These are phyloP conservation scores for Lepidurus apus DNA, from an alignment of 1,140 invertebrate genomes.

Conservation along the genomic window DNA sequence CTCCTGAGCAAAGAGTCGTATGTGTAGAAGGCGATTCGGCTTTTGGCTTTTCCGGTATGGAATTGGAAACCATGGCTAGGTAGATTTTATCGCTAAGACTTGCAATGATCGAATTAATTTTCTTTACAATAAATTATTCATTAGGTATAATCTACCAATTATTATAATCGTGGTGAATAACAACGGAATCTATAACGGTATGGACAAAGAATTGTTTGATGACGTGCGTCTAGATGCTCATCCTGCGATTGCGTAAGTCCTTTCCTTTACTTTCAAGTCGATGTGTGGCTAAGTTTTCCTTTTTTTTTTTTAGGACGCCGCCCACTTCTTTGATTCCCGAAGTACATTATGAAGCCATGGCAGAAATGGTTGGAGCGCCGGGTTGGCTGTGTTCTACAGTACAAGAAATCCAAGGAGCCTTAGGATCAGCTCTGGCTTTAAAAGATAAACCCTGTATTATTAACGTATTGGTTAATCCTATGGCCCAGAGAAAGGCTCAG, in stretches of 20 bases:
- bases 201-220: constrained; percentile 67
- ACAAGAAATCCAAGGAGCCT: constrained; percentile 63
- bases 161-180: constrained; percentile 92
- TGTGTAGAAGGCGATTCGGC: constrained; percentile 90
- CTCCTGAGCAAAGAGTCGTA: constrained; percentile 72
- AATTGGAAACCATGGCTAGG: constrained; percentile 90
- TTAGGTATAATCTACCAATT: constrained; percentile 83
- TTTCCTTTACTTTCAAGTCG: constrained; percentile 25
- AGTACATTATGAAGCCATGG: constrained; percentile 82
- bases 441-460: constrained; percentile 75
- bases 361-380: constrained; percentile 71
- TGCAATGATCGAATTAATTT: neutral
- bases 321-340: constrained; percentile 69
- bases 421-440: constrained; percentile 57
- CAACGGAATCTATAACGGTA: constrained; percentile 85
- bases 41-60: constrained; percentile 97
- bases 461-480: constrained; percentile 83
- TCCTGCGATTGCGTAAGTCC: constrained; percentile 48
- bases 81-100: constrained; percentile 39
- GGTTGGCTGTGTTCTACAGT: constrained; percentile 75
- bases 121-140: constrained; percentile 33
- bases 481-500: constrained; percentile 83
- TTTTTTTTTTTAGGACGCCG: constrained; percentile 60
- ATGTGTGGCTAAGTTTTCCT: neutral
- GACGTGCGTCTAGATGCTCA: constrained; percentile 62